phyloP scores from a whole-genome alignment of 2,113 vertebrate species.

The Equus quagga region DNA sequence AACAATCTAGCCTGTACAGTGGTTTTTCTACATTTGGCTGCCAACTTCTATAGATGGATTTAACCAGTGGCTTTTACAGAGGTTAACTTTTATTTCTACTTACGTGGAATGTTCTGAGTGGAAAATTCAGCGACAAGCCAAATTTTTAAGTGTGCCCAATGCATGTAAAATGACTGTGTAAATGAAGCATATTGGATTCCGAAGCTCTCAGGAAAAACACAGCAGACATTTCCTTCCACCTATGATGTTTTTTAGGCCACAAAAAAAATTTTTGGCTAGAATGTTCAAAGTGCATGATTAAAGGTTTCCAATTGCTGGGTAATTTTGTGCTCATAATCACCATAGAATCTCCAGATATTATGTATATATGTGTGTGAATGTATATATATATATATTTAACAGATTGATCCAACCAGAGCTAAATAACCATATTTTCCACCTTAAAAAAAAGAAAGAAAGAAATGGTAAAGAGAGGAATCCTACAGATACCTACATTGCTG shows the following conservation, averaged over 20 bases:
- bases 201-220: slow-evolving; percentile 20
- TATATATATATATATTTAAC: not conserved
- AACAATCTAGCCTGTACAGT: not conserved
- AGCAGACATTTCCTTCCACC: slow-evolving; percentile 58
- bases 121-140: slow-evolving; percentile 41
- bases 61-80: slow-evolving; percentile 29
- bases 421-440: not conserved
- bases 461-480: not conserved
- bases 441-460: not conserved
- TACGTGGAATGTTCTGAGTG: not conserved
- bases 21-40: slow-evolving; percentile 28
- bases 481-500: not conserved
- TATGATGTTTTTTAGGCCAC: slow-evolving; percentile 45
- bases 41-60: not conserved
- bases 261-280: slow-evolving; percentile 9
- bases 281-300: slow-evolving; percentile 55
- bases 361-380: not conserved
- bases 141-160: slow-evolving; percentile 46
- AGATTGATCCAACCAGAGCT: not conserved
- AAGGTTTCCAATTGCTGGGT: slow-evolving; percentile 46
- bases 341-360: not conserved
- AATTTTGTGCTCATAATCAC: slow-evolving; percentile 43
- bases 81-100: slow-evolving; percentile 61
- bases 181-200: slow-evolving; percentile 15
- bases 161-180: slow-evolving; percentile 38